Percentiles rank a stretch among this genome's conserved stretches.
Evolutionary conservation across 1,140 invertebrate species (phyloP).

Genomic region (Drosophila gunungcola): DNA sequence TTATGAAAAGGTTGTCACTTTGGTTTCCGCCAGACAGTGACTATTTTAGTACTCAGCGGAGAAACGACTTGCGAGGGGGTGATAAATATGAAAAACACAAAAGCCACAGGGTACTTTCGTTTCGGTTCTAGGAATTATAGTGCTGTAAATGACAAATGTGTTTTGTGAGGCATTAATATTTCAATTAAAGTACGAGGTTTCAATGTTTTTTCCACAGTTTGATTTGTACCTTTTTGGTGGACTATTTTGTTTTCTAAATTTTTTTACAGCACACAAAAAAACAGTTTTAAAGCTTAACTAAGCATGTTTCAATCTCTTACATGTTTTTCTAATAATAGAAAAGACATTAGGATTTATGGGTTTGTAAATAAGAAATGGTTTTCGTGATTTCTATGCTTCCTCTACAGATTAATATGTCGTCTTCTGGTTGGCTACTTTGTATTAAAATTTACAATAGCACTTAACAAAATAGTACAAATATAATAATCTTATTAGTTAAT

Average conservation of each 20-base stretch:
- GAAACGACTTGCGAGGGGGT: background rate
- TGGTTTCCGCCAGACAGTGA: slow-evolving; percentile 4
- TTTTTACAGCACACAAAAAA: no score
- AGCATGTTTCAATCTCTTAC: background rate
- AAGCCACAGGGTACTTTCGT: slow-evolving; percentile 13
- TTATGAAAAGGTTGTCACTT: slow-evolving; percentile 42
- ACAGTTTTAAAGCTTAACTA: no score
- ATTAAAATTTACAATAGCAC: no score
- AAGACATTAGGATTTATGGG: no score
- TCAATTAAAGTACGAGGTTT: slow-evolving; percentile 72
- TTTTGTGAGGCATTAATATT: slow-evolving; percentile 58
- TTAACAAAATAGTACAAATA: no score
- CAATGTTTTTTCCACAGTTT: slow-evolving; percentile 32
- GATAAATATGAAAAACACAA: slow-evolving; percentile 5
- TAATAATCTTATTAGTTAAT: no score
- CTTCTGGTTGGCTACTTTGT: no score
- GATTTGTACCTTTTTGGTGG: slow-evolving; percentile 15
- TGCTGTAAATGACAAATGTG: slow-evolving; percentile 35
- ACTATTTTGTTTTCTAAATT: slow-evolving; percentile 8
- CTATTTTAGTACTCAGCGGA: background rate
- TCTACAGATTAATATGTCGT: no score
- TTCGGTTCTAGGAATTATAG: slow-evolving; percentile 6
- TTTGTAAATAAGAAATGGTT: no score
- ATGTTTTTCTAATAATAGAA: background rate
- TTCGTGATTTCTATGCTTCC: no score